These are phyloP conservation scores for Hydra vulgaris DNA, from an alignment of 30 jellyfish, hydroid and myxozoan species.

Conservation along the genomic window DNA sequence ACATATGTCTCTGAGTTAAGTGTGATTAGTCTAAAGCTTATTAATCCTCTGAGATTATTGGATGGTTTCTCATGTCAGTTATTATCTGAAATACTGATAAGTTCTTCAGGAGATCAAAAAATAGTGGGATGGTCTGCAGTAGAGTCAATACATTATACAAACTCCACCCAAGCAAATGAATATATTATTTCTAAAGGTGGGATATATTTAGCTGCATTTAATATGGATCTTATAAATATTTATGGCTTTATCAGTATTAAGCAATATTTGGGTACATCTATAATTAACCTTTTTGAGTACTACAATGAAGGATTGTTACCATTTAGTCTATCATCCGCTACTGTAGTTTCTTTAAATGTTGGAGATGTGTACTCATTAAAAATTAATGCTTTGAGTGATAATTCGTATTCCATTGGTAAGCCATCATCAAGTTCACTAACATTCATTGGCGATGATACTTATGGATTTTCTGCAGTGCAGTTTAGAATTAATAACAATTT, in stretches of 20 bases:
- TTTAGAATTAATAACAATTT: constrained; percentile 9
- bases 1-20: constrained; percentile 20
- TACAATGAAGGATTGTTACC: constrained; percentile 2
- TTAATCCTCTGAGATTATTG: constrained; percentile 40
- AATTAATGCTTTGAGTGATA: constrained; percentile 50
- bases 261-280: constrained; percentile 50
- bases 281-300: constrained; percentile 35
- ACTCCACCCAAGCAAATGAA: constrained; percentile 10
- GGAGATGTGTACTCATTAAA: constrained; percentile 58
- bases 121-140: constrained; percentile 45
- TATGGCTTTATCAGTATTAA: constrained; percentile 44
- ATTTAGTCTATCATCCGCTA: constrained; percentile 50
- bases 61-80: constrained; percentile 56
- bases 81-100: background rate
- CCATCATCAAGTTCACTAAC: constrained; percentile 53
- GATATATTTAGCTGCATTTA: constrained; percentile 48
- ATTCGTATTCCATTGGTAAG: constrained; percentile 24
- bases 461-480: constrained; percentile 72
- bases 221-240: constrained; percentile 32
- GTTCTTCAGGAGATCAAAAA: constrained; percentile 54
- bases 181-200: constrained; percentile 36
- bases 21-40: constrained; percentile 22
- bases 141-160: constrained; percentile 31
- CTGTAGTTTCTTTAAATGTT: constrained; percentile 45
- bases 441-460: constrained; percentile 36